Percentiles rank a stretch among this genome's conserved stretches.
These are phyloP conservation scores for Gallinago nigripennis DNA, from an alignment of 2,797 vertebrate genomes.

Conservation along the genomic window DNA sequence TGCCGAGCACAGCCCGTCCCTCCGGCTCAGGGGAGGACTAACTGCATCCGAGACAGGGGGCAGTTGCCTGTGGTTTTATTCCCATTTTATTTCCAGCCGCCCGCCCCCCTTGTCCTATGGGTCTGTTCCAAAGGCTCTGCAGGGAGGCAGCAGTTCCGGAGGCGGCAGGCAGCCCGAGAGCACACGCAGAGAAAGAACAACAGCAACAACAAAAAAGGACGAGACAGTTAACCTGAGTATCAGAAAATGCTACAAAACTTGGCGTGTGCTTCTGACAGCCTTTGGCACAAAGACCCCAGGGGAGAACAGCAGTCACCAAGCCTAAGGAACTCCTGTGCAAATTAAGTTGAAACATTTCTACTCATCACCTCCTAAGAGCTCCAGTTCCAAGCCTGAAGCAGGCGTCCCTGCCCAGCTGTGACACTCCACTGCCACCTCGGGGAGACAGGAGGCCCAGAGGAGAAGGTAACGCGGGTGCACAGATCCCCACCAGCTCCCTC, in stretches of 20 bases:
- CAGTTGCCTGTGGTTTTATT: not conserved
- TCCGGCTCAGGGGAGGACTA: not conserved
- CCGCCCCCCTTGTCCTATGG: not conserved
- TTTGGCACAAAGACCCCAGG: slow-evolving; percentile 69
- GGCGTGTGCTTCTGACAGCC: slow-evolving; percentile 29
- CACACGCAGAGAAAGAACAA: not conserved
- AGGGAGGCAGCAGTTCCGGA: not conserved
- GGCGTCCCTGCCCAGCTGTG: not conserved
- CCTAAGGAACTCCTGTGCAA: not conserved
- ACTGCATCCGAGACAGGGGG: fast-evolving
- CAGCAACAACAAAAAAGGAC: not conserved
- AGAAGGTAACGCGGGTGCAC: not conserved
- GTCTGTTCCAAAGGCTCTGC: not conserved
- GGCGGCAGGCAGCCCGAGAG: not conserved
- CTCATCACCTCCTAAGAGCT: not conserved
- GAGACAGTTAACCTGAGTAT: slow-evolving; percentile 72
- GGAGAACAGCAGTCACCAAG: slow-evolving; percentile 20
- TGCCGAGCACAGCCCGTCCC: not conserved
- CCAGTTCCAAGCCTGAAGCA: not conserved
- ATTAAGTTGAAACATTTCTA: not conserved
- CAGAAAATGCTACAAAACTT: slow-evolving; percentile 63
- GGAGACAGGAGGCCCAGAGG: not conserved
- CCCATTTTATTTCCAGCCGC: not conserved
- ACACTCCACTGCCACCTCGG: not conserved
- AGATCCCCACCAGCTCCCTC: not conserved